Evolutionary conservation across 2,797 vertebrate species (phyloP), one percentile per base, ranked within the genome.

Genomic region (Cuniculus paca): DNA sequence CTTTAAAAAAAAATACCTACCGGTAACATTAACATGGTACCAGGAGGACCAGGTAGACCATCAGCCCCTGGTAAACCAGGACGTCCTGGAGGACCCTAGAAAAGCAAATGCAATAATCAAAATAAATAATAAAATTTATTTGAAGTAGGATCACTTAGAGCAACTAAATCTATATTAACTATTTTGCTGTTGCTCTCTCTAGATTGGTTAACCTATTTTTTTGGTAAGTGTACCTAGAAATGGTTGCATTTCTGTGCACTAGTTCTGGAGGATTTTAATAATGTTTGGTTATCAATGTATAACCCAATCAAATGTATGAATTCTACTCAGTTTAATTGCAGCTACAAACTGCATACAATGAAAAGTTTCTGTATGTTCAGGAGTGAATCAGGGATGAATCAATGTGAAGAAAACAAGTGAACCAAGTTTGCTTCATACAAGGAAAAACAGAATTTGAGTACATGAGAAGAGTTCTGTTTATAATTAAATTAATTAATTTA

Each of bases 1-100:
- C 10, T 56, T 34, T 91, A 16, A 36, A 80, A 60, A 36, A 22
- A 50, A 39, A 20, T 22, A 78, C 99, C 98, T 99, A 99, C 99
- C 80, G 99, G 99, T 97, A 99, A 97, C 99, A 99, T 99, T 97
- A 99, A 97, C 99, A 99, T 99, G 95, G 99, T 99, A 61, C 99
- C 99, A 74, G 99, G 99, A 24, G 99, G 99, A n/a, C 99, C 99
- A 34, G 99, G 98, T 95, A 99, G 98, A 75, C 99, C 99, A 97
- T 99, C 99, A 95, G 99, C 99, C 92, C 99, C 99, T 50, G 99
- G 99, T 91, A 99, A 99, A 95, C 99, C 99, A 97, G 99, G 80
- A 58, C 99, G 99, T 95, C 99, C 99, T 42, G 99, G 97, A 60
- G 99, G 99, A 94, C 99, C 99, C 99, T 99, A 97, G 5, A 54